These are phyloP conservation scores for Dryobates pubescens DNA, from an alignment of 2,797 vertebrate genomes.

Conservation along the genomic window DNA sequence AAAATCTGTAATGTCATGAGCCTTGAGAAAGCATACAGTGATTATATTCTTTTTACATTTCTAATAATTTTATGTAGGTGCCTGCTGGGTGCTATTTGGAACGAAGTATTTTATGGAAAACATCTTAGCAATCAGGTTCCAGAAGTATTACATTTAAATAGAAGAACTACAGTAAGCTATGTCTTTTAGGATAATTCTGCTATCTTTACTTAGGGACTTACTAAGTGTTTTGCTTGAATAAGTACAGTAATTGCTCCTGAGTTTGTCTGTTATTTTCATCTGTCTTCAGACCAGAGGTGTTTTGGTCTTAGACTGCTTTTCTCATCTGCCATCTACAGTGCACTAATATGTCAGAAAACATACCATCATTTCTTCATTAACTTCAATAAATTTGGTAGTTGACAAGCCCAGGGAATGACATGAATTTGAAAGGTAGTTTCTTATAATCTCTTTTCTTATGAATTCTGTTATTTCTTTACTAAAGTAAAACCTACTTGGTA, in stretches of 20 bases:
- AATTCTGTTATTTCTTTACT: neutral
- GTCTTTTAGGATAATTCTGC: neutral
- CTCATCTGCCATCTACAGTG: neutral
- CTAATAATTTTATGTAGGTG: neutral
- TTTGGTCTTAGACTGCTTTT: constrained; percentile 29
- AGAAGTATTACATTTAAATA: neutral
- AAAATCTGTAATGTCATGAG: neutral
- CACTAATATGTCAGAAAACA: neutral
- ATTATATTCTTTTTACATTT: neutral
- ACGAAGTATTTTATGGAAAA: neutral
- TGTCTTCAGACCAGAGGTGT: neutral
- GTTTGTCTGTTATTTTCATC: neutral
- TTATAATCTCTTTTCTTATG: constrained; percentile 5
- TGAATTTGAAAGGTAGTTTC: constrained; percentile 14
- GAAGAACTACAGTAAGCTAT: neutral
- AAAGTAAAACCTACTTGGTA: constrained; percentile 1
- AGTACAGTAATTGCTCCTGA: neutral
- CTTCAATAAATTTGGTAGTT: constrained; percentile 1
- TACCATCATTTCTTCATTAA: neutral
- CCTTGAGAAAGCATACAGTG: neutral
- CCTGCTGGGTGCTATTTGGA: neutral
- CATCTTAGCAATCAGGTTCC: no score
- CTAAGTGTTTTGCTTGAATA: neutral
- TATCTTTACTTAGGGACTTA: neutral
- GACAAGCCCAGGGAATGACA: neutral